These are phyloP conservation scores for Xenopus tropicalis DNA, from an alignment of 2,113 vertebrate species.

Conservation along the genomic window DNA sequence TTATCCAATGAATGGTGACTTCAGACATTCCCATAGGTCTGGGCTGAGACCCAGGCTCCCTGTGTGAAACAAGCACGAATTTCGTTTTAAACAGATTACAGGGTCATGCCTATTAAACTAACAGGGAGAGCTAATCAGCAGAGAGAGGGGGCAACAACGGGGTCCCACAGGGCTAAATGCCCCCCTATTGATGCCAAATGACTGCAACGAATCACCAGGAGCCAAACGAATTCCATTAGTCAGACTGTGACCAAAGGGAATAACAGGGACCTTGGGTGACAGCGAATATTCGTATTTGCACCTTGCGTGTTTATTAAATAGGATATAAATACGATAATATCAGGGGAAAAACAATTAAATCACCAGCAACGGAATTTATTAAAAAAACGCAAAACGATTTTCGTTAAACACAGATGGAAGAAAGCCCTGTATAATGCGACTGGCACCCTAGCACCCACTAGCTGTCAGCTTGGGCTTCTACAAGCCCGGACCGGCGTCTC, in stretches of 20 bases:
- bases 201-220: slow-evolving; percentile 45
- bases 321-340: too few species aligned
- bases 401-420: too few species aligned
- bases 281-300: too few species aligned
- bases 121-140: slow-evolving; percentile 51
- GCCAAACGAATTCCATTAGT: slow-evolving; percentile 28
- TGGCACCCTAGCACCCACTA: slow-evolving; percentile 25
- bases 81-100: slow-evolving; percentile 49
- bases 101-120: slow-evolving; percentile 56
- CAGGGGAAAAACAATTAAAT: too few species aligned
- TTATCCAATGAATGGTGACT: too few species aligned
- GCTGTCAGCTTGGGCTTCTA: slow-evolving; percentile 11
- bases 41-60: too few species aligned
- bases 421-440: background rate
- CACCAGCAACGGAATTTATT: too few species aligned
- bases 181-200: slow-evolving; percentile 41
- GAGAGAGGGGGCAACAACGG: slow-evolving; percentile 43
- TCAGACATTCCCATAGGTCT: too few species aligned
- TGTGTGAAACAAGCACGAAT: slow-evolving; percentile 23
- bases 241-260: slow-evolving; percentile 35
- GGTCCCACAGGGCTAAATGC: slow-evolving; percentile 43
- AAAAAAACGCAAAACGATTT: too few species aligned
- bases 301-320: too few species aligned
- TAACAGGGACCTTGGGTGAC: too few species aligned
- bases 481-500: too few species aligned